phyloP scores from a whole-genome alignment of 2,113 vertebrate species.

The Mandrillus leucophaeus region DNA sequence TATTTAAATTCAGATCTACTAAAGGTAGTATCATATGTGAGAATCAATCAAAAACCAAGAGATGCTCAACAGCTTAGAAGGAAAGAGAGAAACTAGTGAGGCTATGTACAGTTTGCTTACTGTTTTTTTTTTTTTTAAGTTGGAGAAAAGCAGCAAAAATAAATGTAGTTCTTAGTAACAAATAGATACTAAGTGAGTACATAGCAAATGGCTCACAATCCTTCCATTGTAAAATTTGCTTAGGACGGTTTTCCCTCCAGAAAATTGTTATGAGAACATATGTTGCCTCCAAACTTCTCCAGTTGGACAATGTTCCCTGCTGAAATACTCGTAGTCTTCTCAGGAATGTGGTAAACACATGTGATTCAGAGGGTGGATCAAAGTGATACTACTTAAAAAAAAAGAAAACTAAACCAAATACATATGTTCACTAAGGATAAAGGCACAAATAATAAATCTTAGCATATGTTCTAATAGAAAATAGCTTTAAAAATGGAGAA shows the following conservation, averaged over 20 bases:
- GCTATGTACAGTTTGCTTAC: neutral
- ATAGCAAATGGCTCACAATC: neutral
- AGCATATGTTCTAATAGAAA: neutral
- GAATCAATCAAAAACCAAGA: neutral
- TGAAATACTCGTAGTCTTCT: neutral
- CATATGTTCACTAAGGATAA: neutral
- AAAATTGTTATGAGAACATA: neutral
- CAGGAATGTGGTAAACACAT: neutral
- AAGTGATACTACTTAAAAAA: neutral
- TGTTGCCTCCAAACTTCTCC: neutral
- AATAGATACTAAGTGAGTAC: neutral
- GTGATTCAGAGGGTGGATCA: neutral
- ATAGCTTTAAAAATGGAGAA: neutral
- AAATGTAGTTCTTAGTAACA: neutral
- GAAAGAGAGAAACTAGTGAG: neutral
- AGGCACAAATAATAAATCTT: neutral
- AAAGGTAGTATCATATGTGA: neutral
- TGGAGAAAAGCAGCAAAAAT: neutral
- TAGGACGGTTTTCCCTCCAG: neutral
- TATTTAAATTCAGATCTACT: neutral
- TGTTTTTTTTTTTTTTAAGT: neutral
- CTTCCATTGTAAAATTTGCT: slow-evolving; percentile 18
- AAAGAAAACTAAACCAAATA: neutral
- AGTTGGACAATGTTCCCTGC: neutral
- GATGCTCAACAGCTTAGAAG: neutral